phyloP scores from a whole-genome alignment of 2,113 vertebrate genomes.

The Eubucco bourcierii region DNA sequence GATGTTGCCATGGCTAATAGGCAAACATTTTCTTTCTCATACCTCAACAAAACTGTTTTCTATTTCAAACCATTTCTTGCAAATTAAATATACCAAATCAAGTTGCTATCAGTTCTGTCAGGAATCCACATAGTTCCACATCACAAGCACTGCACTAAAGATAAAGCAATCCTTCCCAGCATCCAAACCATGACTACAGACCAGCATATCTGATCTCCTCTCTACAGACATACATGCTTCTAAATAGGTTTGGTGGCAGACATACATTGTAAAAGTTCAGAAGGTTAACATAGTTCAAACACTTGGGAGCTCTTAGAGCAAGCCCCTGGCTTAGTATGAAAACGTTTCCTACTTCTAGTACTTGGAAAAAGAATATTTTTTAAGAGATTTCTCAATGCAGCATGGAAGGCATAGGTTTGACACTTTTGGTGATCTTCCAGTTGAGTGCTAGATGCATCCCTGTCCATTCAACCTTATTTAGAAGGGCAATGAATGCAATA shows the following conservation, averaged over 20 bases:
- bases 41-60: constrained; percentile 9
- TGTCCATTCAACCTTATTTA: not conserved
- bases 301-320: not conserved
- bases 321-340: not conserved
- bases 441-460: not conserved
- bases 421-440: not conserved
- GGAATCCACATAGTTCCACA: not conserved
- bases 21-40: constrained; percentile 1
- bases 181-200: not conserved
- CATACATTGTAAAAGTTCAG: not conserved
- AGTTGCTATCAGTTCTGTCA: not conserved
- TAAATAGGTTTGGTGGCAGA: not conserved
- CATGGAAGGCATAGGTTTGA: not conserved
- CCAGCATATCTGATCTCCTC: not conserved
- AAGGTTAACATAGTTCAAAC: not conserved
- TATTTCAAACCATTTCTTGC: not conserved
- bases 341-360: not conserved
- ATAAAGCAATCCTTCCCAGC: not conserved
- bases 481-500: not conserved
- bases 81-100: not conserved
- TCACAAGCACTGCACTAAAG: not conserved
- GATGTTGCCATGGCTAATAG: constrained; percentile 46
- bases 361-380: not conserved
- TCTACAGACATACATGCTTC: not conserved
- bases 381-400: not conserved